These are phyloP conservation scores for Shargacucullia verbasci DNA, from an alignment of 2,888 invertebrate species.

Conservation along the genomic window DNA sequence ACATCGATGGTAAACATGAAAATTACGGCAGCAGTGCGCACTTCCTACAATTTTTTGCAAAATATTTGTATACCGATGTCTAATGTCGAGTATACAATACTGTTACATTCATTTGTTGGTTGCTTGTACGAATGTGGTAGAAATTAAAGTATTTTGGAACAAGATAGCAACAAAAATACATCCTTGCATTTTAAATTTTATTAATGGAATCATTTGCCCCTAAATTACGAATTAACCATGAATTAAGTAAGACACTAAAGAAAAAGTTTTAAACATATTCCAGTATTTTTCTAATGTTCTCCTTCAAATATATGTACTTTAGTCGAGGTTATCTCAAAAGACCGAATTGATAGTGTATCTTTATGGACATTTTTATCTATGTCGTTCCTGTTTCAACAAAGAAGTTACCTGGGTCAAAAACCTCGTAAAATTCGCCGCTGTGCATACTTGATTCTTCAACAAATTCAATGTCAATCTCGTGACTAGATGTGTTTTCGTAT, in stretches of 20 bases:
- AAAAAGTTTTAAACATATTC: too few relatives aligned
- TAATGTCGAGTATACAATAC: too few relatives aligned
- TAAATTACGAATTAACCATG: constrained; percentile 25
- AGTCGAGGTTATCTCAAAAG: constrained; percentile 70
- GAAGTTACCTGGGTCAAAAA: constrained; percentile 76
- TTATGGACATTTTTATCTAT: constrained; percentile 72
- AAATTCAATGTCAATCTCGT: constrained; percentile 40
- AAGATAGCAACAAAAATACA: constrained; percentile 13
- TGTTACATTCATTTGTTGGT: too few relatives aligned
- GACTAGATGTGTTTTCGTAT: neutral
- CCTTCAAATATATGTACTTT: constrained; percentile 27
- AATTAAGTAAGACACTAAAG: too few relatives aligned
- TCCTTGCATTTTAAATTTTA: constrained; percentile 9
- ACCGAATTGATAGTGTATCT: constrained; percentile 64
- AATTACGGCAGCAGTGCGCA: constrained; percentile 3
- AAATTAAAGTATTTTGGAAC: constrained; percentile 19
- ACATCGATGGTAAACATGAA: constrained; percentile 6
- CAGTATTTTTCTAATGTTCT: constrained; percentile 16
- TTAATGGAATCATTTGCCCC: constrained; percentile 14
- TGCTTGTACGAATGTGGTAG: constrained; percentile 12
- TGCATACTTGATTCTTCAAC: constrained; percentile 24
- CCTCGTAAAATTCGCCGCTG: constrained; percentile 71
- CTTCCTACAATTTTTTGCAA: constrained; percentile 16
- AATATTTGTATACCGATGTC: constrained; percentile 5
- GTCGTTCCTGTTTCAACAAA: constrained; percentile 62